Evolutionary conservation across 2,888 invertebrate species (phyloP).

Genomic region (Heliconius cydno): DNA sequence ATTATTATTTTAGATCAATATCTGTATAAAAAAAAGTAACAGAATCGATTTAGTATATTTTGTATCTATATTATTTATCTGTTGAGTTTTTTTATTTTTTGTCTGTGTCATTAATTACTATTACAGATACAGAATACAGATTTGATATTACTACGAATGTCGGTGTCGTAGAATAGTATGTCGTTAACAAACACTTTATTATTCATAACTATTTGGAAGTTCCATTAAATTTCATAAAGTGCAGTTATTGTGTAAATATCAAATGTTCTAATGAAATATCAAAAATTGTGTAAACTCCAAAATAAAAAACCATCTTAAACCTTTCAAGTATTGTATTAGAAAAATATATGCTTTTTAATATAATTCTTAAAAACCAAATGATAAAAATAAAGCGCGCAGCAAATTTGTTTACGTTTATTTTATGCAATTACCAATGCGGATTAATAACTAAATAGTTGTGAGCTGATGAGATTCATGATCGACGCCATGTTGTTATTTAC

Average conservation of each 20-base stretch:
- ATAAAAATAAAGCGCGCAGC: constrained; percentile 9
- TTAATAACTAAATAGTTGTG: constrained; percentile 38
- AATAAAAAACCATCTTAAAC: neutral
- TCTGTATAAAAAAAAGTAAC: neutral
- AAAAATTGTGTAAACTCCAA: neutral
- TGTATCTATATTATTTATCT: neutral
- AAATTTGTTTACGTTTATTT: constrained; percentile 1
- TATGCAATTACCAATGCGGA: neutral
- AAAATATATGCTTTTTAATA: neutral
- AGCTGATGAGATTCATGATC: constrained; percentile 50
- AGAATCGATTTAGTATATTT: neutral
- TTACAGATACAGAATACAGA: neutral
- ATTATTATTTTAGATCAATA: neutral
- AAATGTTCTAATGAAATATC: neutral
- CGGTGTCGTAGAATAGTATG: constrained; percentile 23
- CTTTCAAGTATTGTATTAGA: neutral
- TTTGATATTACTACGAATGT: constrained; percentile 11
- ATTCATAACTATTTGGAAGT: constrained; percentile 32
- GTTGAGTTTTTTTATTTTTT: neutral
- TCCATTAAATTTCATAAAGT: constrained; percentile 19
- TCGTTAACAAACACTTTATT: constrained; percentile 27
- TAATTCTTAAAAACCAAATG: neutral
- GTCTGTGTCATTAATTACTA: constrained; percentile 3
- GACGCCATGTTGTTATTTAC: constrained; percentile 83
- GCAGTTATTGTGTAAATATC: constrained; percentile 10